These are phyloP conservation scores for Pristionchus japonicus DNA, from an alignment of 2,888 invertebrate species.

Conservation along the genomic window DNA sequence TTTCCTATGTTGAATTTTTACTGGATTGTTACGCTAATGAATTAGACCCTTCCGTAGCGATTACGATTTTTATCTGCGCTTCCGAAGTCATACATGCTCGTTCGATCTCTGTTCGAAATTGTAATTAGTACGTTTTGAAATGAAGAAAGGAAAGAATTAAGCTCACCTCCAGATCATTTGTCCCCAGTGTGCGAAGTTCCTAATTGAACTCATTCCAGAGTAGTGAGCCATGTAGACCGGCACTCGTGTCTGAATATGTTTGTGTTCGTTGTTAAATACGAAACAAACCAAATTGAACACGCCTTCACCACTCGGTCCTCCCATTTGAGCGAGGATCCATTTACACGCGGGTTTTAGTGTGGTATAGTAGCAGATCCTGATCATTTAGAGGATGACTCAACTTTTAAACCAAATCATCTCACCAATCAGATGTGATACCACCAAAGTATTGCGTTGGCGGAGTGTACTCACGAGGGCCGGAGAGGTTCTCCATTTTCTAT, in stretches of 20 bases:
- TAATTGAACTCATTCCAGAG: conserved; percentile 9
- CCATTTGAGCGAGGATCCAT: background rate
- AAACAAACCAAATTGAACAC: conserved; percentile 13
- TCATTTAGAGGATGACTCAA: no score
- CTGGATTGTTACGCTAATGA: no score
- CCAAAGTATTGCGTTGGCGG: conserved; percentile 34
- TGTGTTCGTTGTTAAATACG: background rate
- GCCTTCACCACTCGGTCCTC: background rate
- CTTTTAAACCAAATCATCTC: no score
- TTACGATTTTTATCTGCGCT: background rate
- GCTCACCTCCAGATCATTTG: conserved; percentile 32
- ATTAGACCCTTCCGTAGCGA: background rate
- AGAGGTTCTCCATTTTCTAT: background rate
- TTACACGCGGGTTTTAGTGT: background rate
- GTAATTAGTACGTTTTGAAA: no score
- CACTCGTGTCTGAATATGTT: background rate
- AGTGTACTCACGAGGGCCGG: background rate
- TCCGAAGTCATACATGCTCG: background rate
- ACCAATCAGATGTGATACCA: background rate
- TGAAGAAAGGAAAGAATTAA: background rate
- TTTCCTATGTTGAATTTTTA: no score
- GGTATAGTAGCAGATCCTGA: background rate
- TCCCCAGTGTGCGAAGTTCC: conserved; percentile 43
- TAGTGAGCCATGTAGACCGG: conserved; percentile 44
- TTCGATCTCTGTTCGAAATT: background rate